Evolutionary conservation across 2,797 vertebrate species (phyloP).

Genomic region (Uromys caudimaculatus): DNA sequence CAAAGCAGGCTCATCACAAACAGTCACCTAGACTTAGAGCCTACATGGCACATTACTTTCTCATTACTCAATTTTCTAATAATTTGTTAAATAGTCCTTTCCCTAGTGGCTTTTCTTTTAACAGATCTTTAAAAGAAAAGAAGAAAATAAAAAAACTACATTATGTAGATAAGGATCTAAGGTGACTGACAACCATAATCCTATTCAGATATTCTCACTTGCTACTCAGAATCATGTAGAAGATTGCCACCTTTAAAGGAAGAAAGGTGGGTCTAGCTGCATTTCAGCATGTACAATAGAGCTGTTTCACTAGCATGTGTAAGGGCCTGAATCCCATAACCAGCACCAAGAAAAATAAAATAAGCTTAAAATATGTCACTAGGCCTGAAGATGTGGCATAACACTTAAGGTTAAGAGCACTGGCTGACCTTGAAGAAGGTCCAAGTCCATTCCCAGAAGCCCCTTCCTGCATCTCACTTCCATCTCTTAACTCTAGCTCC

Average conservation of each 20-base stretch:
- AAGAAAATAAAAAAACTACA: neutral
- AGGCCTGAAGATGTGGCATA: no score
- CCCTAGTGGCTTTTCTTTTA: neutral
- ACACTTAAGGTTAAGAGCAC: neutral
- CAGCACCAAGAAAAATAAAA: no score
- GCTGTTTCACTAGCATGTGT: neutral
- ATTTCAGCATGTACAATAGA: neutral
- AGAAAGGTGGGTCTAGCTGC: neutral
- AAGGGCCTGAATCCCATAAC: fast-evolving
- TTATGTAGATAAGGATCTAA: neutral
- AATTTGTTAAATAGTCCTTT: neutral
- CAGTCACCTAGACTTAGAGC: neutral
- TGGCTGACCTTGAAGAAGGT: neutral
- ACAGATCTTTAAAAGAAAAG: neutral
- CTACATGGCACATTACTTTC: neutral
- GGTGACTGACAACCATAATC: neutral
- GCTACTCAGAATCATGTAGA: no score
- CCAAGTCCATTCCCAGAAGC: neutral
- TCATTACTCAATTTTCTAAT: neutral
- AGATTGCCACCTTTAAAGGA: neutral
- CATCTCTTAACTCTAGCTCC: neutral
- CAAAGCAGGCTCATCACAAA: neutral
- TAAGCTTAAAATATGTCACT: neutral
- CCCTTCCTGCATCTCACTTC: neutral
- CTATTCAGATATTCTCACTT: neutral